Percentiles rank a stretch among this genome's conserved stretches.
These are phyloP conservation scores for Bos javanicus DNA, from an alignment of 2,113 vertebrate genomes.

Conservation along the genomic window DNA sequence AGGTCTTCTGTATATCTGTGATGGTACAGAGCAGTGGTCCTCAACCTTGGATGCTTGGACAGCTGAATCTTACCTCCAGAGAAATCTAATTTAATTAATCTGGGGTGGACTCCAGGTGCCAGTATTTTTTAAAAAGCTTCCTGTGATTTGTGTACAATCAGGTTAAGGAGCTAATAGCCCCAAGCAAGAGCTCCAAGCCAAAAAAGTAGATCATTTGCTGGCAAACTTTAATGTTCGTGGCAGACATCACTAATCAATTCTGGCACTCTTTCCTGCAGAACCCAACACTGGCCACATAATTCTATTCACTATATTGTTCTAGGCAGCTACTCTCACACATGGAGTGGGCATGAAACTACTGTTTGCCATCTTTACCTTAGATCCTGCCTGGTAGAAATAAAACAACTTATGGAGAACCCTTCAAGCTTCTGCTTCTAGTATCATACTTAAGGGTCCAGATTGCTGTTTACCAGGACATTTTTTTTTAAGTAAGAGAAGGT, in stretches of 20 bases:
- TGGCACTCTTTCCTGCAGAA: neutral
- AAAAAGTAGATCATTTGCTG: neutral
- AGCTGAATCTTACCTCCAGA: neutral
- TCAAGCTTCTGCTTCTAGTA: conserved; percentile 22
- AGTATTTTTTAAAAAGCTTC: neutral
- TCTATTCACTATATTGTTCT: neutral
- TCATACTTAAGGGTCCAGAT: neutral
- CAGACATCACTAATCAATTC: conserved; percentile 10
- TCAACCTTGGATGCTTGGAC: neutral
- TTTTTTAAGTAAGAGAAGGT: conserved; percentile 2
- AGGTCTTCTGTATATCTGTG: neutral
- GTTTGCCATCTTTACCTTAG: conserved; percentile 22
- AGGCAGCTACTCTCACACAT: neutral
- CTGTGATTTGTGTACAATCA: conserved; percentile 28
- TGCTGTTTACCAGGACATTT: neutral
- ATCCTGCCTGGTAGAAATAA: neutral
- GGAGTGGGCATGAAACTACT: neutral
- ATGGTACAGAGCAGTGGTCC: neutral
- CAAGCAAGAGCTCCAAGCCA: neutral
- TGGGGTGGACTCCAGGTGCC: neutral
- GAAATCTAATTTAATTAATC: conserved; percentile 28
- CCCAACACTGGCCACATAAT: neutral
- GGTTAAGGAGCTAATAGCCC: neutral
- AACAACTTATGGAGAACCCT: neutral
- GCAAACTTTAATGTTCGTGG: neutral